phyloP scores from a whole-genome alignment of 2,113 vertebrate species.

The Anseranas semipalmata region DNA sequence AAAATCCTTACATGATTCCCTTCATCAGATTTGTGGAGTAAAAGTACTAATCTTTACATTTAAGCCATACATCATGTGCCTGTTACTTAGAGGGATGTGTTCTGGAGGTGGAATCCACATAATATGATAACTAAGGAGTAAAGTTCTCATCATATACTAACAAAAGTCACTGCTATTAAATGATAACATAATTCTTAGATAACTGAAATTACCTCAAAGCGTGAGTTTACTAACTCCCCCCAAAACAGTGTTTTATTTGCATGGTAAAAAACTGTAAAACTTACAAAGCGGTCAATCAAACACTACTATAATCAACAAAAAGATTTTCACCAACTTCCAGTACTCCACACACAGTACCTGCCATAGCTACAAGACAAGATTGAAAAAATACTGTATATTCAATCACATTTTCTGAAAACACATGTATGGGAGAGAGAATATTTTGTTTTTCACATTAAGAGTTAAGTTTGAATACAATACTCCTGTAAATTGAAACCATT shows the following conservation, averaged over 20 bases:
- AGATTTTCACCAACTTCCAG: background rate
- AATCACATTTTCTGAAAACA: background rate
- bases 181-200: background rate
- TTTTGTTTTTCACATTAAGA: background rate
- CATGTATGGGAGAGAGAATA: background rate
- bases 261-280: background rate
- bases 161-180: background rate
- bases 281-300: background rate
- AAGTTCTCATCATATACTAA: background rate
- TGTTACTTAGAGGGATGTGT: background rate
- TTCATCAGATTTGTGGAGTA: background rate
- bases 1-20: background rate
- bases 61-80: background rate
- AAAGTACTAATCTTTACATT: background rate
- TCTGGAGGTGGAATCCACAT: background rate
- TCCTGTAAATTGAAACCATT: slow-evolving; percentile 59
- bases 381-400: background rate
- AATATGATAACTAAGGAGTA: background rate
- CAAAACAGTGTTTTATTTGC: background rate
- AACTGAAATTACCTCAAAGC: background rate
- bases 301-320: background rate
- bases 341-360: background rate
- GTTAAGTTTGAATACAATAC: slow-evolving; percentile 45
- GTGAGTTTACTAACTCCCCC: background rate
- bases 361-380: background rate